A percentile compares a stretch with the other conserved stretches of the same genome.
Evolutionary conservation across 2,797 vertebrate genomes (phyloP).

Genomic region (Karalla daura): DNA sequence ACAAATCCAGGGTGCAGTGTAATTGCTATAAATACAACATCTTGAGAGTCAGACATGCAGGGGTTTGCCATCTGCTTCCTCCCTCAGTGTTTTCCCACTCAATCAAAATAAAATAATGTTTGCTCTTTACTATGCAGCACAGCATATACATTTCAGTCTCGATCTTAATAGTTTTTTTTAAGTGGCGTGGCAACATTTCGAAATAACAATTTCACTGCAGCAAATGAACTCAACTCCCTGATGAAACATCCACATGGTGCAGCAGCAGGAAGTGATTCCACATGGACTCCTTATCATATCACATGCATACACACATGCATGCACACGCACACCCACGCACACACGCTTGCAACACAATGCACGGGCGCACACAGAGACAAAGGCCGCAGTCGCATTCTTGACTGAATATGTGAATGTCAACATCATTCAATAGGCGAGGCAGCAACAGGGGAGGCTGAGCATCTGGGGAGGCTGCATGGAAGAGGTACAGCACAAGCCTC

Average conservation of each 20-base stretch:
- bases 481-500: constrained; percentile 28
- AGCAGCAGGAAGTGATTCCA: constrained; percentile 39
- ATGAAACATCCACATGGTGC: constrained; percentile 60
- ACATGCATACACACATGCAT: neutral
- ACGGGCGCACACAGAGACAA: constrained; percentile 16
- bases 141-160: constrained; percentile 72
- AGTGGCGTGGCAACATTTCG: constrained; percentile 65
- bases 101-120: constrained; percentile 68
- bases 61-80: constrained; percentile 58
- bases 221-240: constrained; percentile 73
- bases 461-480: constrained; percentile 49
- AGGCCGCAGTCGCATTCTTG: constrained; percentile 33
- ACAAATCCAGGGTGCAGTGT: constrained; percentile 4
- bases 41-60: constrained; percentile 34
- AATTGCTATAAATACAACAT: constrained; percentile 31
- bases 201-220: constrained; percentile 70
- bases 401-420: constrained; percentile 60
- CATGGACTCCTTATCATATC: constrained; percentile 52
- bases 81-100: constrained; percentile 43
- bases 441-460: constrained; percentile 38
- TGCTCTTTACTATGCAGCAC: constrained; percentile 57
- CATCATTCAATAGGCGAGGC: constrained; percentile 48
- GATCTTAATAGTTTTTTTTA: constrained; percentile 71
- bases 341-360: no score
- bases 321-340: neutral